Conservation (phyloP, 30 jellyfish, hydroid and myxozoan genomes). For the Sanderia malayensis region DNA sequence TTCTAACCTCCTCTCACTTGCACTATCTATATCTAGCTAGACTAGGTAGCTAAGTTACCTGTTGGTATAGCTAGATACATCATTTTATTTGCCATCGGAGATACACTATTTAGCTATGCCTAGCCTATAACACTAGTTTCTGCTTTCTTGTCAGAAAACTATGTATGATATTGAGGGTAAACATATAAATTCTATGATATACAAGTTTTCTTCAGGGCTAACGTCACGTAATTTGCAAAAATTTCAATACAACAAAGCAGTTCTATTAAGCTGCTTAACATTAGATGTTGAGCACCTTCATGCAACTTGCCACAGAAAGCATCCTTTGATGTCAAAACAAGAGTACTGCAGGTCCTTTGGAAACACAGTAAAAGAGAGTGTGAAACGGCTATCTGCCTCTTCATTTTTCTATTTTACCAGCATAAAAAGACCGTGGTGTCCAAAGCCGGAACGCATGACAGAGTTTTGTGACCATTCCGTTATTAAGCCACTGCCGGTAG, state of each 20-base stretch:
- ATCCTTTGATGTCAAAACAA: conserved; percentile 26
- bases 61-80: not conserved
- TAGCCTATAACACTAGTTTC: too few species aligned
- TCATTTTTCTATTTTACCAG: conserved; percentile 24
- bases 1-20: not conserved
- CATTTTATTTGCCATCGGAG: conserved; percentile 11
- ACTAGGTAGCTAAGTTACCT: too few species aligned
- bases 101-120: too few species aligned
- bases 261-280: conserved; percentile 19
- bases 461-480: conserved; percentile 34
- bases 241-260: conserved; percentile 8
- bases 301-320: conserved; percentile 32
- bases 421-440: conserved; percentile 37
- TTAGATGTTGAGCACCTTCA: conserved; percentile 32
- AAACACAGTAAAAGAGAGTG: conserved; percentile 32
- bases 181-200: too few species aligned
- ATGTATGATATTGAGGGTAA: too few species aligned
- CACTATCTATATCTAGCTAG: too few species aligned
- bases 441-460: conserved; percentile 47
- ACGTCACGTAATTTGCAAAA: conserved; percentile 22
- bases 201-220: too few species aligned
- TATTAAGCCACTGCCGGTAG: conserved; percentile 41
- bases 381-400: conserved; percentile 38
- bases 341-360: conserved; percentile 27
- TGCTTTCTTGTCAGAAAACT: too few species aligned